Base-by-base conservation (phyloP, 2,888 invertebrate species). In the Drosophila multiciliata region DNA sequence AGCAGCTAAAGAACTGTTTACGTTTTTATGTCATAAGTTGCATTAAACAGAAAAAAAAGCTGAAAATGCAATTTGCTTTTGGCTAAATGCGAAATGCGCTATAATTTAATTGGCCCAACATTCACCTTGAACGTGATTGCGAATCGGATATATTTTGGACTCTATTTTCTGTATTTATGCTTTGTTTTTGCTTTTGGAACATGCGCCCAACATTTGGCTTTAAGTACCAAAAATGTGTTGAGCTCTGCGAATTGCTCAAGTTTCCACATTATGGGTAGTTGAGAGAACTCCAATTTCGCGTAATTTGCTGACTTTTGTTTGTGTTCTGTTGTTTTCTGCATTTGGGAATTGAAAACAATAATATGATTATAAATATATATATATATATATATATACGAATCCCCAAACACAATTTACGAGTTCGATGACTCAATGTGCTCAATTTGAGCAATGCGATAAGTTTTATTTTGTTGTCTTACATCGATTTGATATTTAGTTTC, bases 91-190 rank as follows among this genome's bases (percentile, higher is more conserved):
- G 60, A 77, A 58, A 64, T 38, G 57, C 36, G 75, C 75, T 52
- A 32, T 53, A 45, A 50, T 53, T 57, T 12, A 59, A 50, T 35
- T 55, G 40, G 35, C 42, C 66, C 40, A 82, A 62, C 90, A 88
- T 89, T 88, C 78, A 88, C 90, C 88, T 87, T 90, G 89, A 90
- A 90, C 88, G 90, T 88, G 90, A 90, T 86, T 88, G 77, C 69
- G 67, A 75, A 80, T 86, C 54, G 83, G 83, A 78, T 83, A 75
- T 78, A 33, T 59, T 59, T 40, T 12, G 2, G 15, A 23, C 15
- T 15, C 45, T 1, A 45, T 38, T 54, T 49, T 48, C 48, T 61
- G 50, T 11, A 9, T n/a, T 48, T 15, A 6, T 11, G 2, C 15
- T 55, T 42, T 12, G 45, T n/a, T 52, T 59, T 17, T 11, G 54